These are phyloP conservation scores for Embiotoca jacksoni DNA, from an alignment of 2,113 vertebrate genomes.

Conservation along the genomic window DNA sequence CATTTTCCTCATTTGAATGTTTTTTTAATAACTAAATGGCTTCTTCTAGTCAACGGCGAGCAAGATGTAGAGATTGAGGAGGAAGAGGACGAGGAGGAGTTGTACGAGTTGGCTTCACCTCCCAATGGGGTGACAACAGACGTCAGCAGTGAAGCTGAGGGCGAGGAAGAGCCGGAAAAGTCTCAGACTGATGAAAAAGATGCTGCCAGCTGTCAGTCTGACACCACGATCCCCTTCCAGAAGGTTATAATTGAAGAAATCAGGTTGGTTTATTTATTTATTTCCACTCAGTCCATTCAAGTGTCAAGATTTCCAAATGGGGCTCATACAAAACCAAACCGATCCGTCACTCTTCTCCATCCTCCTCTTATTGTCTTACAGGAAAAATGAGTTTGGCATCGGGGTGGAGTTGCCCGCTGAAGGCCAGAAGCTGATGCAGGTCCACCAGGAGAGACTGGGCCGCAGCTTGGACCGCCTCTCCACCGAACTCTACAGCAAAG, in stretches of 20 bases:
- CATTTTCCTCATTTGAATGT: neutral
- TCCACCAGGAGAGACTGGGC: constrained; percentile 83
- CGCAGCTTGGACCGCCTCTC: constrained; percentile 87
- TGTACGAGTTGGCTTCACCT: constrained; percentile 70
- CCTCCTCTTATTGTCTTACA: constrained; percentile 33
- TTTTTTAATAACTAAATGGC: neutral
- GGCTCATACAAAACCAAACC: neutral
- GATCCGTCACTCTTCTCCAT: neutral
- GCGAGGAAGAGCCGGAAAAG: constrained; percentile 19
- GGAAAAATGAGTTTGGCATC: constrained; percentile 85
- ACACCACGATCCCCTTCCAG: constrained; percentile 33
- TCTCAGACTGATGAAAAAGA: constrained; percentile 31
- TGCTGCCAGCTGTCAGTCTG: constrained; percentile 4
- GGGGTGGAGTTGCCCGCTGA: constrained; percentile 82
- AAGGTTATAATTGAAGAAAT: constrained; percentile 82
- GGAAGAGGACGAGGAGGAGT: constrained; percentile 71
- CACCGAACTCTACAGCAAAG: constrained; percentile 88
- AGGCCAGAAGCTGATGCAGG: constrained; percentile 82
- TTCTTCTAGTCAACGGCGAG: constrained; percentile 51
- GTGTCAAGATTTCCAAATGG: neutral
- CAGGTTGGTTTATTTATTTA: constrained; percentile 67
- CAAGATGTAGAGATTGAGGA: constrained; percentile 29
- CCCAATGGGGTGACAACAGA: constrained; percentile 38
- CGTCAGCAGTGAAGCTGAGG: constrained; percentile 43
- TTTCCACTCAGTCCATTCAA: neutral